Evolutionary conservation across 2,888 invertebrate species (phyloP), one percentile per base, ranked within the genome.

Genomic region (Drosophila eohydei): DNA sequence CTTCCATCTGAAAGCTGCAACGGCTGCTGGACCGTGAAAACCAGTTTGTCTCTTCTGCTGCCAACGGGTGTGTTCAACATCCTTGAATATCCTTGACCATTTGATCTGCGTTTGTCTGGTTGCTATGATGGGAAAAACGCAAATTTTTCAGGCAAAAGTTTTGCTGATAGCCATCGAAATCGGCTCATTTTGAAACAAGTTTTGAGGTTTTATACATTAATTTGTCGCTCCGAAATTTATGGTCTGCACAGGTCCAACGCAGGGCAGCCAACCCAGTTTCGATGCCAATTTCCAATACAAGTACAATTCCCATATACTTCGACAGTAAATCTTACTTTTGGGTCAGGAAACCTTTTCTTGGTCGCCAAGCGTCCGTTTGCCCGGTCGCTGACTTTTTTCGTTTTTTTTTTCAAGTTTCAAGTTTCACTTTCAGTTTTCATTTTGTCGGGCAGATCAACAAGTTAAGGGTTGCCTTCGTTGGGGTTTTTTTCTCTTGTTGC

Each of bases 81-180:
- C 77, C 84, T 79, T 71, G 75, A 63, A 70, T 81, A 90, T 89
- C 92, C 92, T 92, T 91, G 91, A 91, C 91, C 92, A 89, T 90
- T 88, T 92, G 91, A 92, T 87, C 90, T 81, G 80, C 76, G 78
- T 71, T 76, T 78, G 78, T 87, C 72, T 75, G 70, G 46, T 46
- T 69, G 40, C 41, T 46, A 11, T 70, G 79, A 78, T 82, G 79
- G 81, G 83, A 90, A 91, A 85, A 87, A 78, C 46, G 65, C 34
- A 58, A 61, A 68, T 74, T 83, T 81, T 80, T 46, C 40, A 52
- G 38, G 41, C 66, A 59, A 65, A 60, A 21, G 21, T 48, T 64
- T 52, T 12, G 57, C 40, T 46, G 70, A 80, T 77, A 70, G 52
- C 28, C 57, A 71, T 72, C 76, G 41, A 12, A 59, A 58, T 66